Evolutionary conservation across 1,140 invertebrate genomes (phyloP).

Genomic region (Drosophila sp.): DNA sequence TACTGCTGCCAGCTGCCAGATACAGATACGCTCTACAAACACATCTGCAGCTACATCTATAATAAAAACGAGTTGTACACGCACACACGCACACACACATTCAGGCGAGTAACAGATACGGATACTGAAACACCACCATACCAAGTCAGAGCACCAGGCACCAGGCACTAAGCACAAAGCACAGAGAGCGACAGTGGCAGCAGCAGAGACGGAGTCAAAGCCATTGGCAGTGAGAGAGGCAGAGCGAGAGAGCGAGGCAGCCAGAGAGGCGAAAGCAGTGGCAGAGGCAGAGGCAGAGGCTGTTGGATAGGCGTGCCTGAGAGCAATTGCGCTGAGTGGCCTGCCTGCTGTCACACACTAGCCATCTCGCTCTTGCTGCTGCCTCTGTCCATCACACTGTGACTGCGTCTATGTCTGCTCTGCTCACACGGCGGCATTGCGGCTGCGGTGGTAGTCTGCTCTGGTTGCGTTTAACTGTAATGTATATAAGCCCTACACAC

Average conservation of each 20-base stretch:
- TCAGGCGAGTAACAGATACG: slow-evolving; percentile 51
- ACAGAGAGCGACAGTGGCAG: slow-evolving; percentile 7
- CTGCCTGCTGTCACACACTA: slow-evolving; percentile 20
- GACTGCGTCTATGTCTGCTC: slow-evolving; percentile 13
- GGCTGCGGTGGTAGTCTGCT: slow-evolving; percentile 62
- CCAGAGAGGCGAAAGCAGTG: slow-evolving; percentile 1
- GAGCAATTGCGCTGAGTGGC: slow-evolving; percentile 51
- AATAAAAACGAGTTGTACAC: slow-evolving; percentile 61
- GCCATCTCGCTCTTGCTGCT: slow-evolving; percentile 46
- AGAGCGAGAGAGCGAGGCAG: not conserved
- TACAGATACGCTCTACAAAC: slow-evolving; percentile 44
- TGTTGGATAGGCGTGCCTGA: slow-evolving; percentile 55
- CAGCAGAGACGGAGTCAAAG: too few relatives aligned
- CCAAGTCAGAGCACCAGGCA: slow-evolving; percentile 24
- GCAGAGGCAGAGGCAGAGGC: slow-evolving; percentile 11
- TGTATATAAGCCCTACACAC: slow-evolving; percentile 71
- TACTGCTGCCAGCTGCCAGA: slow-evolving; percentile 63
- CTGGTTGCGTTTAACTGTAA: slow-evolving; percentile 75
- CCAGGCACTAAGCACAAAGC: too few relatives aligned
- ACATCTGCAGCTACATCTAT: slow-evolving; percentile 14
- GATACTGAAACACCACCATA: slow-evolving; percentile 70
- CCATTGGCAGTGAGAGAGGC: not conserved
- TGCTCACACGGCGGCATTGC: slow-evolving; percentile 44
- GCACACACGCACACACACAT: slow-evolving; percentile 12
- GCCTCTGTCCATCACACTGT: not conserved